Conservation (phyloP, 2,888 invertebrate genomes). For the Ichneumoninae sp. region DNA sequence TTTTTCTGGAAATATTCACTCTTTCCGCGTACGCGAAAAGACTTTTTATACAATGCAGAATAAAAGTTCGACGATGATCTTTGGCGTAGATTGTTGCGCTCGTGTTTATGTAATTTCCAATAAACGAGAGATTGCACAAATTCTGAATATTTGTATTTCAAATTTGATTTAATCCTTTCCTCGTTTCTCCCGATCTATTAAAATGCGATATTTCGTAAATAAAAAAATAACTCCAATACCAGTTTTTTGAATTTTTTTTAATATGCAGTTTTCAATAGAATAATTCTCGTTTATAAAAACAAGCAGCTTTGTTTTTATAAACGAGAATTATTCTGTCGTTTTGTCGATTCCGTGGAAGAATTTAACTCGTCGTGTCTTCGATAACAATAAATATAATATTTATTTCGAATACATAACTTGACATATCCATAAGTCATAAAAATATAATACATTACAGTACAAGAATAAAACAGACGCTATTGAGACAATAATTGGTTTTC, state of each 20-base stretch:
- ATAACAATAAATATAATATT: slow-evolving; percentile 71
- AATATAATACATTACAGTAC: slow-evolving; percentile 67
- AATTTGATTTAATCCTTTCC: neutral
- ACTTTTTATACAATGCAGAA: slow-evolving; percentile 61
- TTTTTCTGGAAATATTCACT: slow-evolving; percentile 46
- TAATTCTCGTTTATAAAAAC: neutral
- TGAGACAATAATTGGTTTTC: slow-evolving; percentile 48
- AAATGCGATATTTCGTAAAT: too few species aligned
- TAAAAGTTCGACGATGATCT: slow-evolving; percentile 23
- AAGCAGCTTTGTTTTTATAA: too few species aligned
- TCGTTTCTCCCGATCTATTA: neutral
- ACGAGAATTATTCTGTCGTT: neutral
- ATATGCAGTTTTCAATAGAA: neutral
- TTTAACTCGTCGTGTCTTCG: slow-evolving; percentile 27
- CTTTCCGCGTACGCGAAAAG: slow-evolving; percentile 12
- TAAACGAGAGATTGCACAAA: slow-evolving; percentile 63
- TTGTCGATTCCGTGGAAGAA: neutral
- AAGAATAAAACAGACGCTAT: slow-evolving; percentile 56
- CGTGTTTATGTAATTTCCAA: slow-evolving; percentile 61
- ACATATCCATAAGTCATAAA: slow-evolving; percentile 65
- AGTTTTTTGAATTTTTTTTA: neutral
- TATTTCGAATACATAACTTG: slow-evolving; percentile 68
- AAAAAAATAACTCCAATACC: neutral
- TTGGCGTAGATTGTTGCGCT: slow-evolving; percentile 48
- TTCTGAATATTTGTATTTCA: slow-evolving; percentile 23